phyloP scores from a whole-genome alignment of 1,140 invertebrate species.

The Sycobia sp. region DNA sequence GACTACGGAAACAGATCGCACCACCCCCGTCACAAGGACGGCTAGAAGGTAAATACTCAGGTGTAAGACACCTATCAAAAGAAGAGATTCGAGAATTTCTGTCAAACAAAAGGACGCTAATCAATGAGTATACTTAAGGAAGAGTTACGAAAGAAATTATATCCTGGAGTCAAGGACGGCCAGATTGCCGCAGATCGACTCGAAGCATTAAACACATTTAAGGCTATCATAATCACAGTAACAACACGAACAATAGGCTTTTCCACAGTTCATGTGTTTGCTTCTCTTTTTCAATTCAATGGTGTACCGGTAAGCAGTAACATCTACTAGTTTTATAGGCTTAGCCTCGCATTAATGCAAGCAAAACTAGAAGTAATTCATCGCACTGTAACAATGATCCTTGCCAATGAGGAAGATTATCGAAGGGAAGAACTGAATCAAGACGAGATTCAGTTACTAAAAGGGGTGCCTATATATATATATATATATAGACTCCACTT shows the following conservation, averaged over 20 bases:
- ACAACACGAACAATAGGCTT: conserved; percentile 5
- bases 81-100: too few species aligned
- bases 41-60: too few species aligned
- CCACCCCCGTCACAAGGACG: too few species aligned
- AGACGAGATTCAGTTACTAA: too few species aligned
- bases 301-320: background rate
- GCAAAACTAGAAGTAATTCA: background rate
- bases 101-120: too few species aligned
- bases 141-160: background rate
- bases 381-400: background rate
- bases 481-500: too few species aligned
- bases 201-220: background rate
- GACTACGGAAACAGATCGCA: too few species aligned
- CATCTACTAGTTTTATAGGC: background rate
- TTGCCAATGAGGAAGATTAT: too few species aligned
- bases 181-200: background rate
- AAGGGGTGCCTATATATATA: too few species aligned
- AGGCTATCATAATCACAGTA: conserved; percentile 5
- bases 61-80: too few species aligned
- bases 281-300: background rate
- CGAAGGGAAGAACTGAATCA: too few species aligned
- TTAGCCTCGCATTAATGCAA: background rate
- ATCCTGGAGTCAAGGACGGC: background rate
- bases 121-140: background rate
- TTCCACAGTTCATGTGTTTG: background rate